Evolutionary conservation across 1,140 invertebrate species (phyloP).

Genomic region (Conopomorpha cramerella): DNA sequence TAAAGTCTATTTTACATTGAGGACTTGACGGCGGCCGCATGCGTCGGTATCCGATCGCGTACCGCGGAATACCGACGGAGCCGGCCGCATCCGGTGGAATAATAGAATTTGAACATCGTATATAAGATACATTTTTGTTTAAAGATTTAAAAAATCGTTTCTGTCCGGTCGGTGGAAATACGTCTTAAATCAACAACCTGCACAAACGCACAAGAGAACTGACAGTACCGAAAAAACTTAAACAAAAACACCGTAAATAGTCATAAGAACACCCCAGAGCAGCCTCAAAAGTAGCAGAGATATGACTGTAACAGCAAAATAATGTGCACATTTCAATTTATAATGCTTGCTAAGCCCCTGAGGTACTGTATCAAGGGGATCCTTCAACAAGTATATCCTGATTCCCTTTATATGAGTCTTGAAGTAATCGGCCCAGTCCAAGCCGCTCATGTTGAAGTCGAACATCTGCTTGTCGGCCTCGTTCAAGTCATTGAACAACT

Average conservation of each 20-base stretch:
- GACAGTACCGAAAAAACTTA: not conserved
- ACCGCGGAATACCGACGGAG: no score
- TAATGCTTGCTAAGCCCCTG: conserved; percentile 17
- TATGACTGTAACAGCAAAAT: conserved; percentile 13
- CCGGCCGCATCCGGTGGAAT: no score
- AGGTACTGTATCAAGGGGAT: conserved; percentile 57
- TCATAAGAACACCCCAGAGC: conserved; percentile 7
- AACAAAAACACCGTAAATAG: conserved; percentile 6
- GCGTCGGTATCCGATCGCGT: no score
- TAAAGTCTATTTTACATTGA: no score
- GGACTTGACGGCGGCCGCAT: no score
- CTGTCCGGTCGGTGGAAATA: no score
- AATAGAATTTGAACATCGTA: no score
- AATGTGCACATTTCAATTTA: conserved; percentile 20
- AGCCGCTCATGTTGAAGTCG: conserved; percentile 59
- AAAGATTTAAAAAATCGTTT: no score
- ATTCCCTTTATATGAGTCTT: conserved; percentile 62
- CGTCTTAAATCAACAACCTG: no score
- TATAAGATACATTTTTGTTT: no score
- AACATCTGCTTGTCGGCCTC: conserved; percentile 63
- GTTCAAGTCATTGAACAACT: conserved; percentile 37
- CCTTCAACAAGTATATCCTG: conserved; percentile 65
- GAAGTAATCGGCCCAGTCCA: conserved; percentile 68
- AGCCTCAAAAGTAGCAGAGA: conserved; percentile 11
- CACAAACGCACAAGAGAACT: no score